Percentiles rank a stretch among this genome's conserved stretches.
phyloP scores from a whole-genome alignment of 64 coral and sea anemone genomes.

The Catalaphyllia jardinei region DNA sequence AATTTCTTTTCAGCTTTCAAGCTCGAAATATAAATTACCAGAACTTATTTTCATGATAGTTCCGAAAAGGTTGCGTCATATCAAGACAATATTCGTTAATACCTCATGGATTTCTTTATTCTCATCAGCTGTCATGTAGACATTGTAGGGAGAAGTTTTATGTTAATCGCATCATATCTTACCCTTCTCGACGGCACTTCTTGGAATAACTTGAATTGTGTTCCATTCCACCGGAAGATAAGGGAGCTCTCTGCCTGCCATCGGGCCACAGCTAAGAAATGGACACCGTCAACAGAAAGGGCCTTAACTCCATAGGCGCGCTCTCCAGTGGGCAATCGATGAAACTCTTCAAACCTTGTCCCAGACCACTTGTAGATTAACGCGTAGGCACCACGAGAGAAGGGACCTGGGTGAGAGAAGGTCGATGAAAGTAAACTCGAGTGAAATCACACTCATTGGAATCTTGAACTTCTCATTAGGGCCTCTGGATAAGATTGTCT shows the following conservation, averaged over 20 bases:
- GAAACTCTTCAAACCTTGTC: slow-evolving; percentile 60
- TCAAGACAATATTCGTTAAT: background rate
- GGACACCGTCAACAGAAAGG: slow-evolving; percentile 46
- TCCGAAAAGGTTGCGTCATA: too few relatives aligned
- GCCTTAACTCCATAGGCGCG: slow-evolving; percentile 76
- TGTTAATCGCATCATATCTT: background rate
- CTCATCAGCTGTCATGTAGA: background rate
- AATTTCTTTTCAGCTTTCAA: too few relatives aligned
- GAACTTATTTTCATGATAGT: too few relatives aligned
- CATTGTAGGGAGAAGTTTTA: background rate
- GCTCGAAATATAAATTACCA: too few relatives aligned
- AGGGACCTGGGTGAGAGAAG: slow-evolving; percentile 45
- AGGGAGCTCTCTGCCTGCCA: slow-evolving; percentile 74
- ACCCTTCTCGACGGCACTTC: slow-evolving; percentile 73
- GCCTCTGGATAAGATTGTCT: too few relatives aligned
- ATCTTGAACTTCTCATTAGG: too few relatives aligned
- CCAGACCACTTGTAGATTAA: slow-evolving; percentile 89
- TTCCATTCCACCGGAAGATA: slow-evolving; percentile 90
- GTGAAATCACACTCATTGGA: background rate
- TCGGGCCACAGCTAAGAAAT: slow-evolving; percentile 71
- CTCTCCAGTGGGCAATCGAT: slow-evolving; percentile 64
- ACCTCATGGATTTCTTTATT: background rate
- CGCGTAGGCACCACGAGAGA: slow-evolving; percentile 65
- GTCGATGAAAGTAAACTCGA: background rate
- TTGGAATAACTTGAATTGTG: slow-evolving; percentile 74